Evolutionary conservation across 2,888 invertebrate genomes (phyloP), one percentile per base, ranked within the genome.

Genomic region (Eugnorisma glareosa): DNA sequence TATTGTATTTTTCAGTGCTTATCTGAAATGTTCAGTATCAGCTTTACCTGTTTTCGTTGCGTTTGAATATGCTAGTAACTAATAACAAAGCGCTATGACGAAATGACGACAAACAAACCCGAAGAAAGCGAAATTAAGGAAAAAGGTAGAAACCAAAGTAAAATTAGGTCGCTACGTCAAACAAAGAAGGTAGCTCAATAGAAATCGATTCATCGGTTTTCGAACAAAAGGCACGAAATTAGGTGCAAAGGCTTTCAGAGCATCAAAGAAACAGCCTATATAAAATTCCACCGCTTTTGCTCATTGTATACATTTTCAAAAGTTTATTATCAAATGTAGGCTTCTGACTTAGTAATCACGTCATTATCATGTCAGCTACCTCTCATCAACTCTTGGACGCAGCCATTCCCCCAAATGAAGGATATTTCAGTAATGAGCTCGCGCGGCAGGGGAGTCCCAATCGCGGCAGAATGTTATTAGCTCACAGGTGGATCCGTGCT

Each of bases 191-290:
- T 67, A 54, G 83, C 66, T 80, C 66, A 70, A 80, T 83, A 70
- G 70, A 77, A 83, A 80, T 83, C 80, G 78, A 77, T 80, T 80
- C 78, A 80, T 80, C 83, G 83, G 78, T 70, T 77, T 83, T 45
- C 59, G 59, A 77, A 80, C 80, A 80, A 83, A 83, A 77, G 78
- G 78, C 43, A 54, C 43, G 68, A 70, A 80, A 80, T 80, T 77
- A 83, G 80, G 70, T 59, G 83, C 83, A 68, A 82, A 83, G 59
- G 37, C n/a, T n/a, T n/a, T n/a, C n/a, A n/a, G n/a, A n/a, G n/a
- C 67, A 43, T 80, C 43, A 77, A 82, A 67, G 67, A 75, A 67
- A 28, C 18, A 31, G 61, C 45, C 63, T 48, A 51, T 40, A 68
- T 51, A 45, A 68, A 31, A 43, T 43, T 37, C 35, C 28, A 35